Base-by-base conservation (phyloP, 1,140 invertebrate genomes). In the Campoletis sonorensis region DNA sequence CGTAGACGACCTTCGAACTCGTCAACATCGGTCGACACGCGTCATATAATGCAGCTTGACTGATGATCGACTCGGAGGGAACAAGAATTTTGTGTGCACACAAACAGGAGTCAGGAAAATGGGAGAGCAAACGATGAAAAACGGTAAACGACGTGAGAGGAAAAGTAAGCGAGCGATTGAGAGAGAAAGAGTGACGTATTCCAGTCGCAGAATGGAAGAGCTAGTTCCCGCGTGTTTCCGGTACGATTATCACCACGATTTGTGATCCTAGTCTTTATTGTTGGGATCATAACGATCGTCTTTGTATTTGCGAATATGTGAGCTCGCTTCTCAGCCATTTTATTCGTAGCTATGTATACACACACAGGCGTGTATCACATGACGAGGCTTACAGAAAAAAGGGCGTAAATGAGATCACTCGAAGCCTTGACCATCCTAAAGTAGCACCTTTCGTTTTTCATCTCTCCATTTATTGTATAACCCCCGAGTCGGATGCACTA, bases 271-370 rank as follows among this genome's bases (percentile, higher is more conserved):
- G 67, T 33, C 67, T 70, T 70, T 33, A 33, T 70, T 70, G 67
- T 33, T 33, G 67, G 67, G 26, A 75, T 73, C 40, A 75, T 54
- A 37, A 33, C 27, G 72, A 75, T 75, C 72, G 23, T 75, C 72
- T 75, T 75, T 75, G 40, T 75, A 11, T 45, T 54, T 4, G 26
- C 49, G 23, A 75, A 75, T 30, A 40, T 49, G 49, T 26, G 51
- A 51, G 72, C 45, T 49, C 72, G 72, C 1, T 75, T 75, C 67
- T 51, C 72, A 75, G 72, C 72, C 72, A 49, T 75, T n/a, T 75
- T 75, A 75, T 75, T 49, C 49, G 30, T 33, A 49, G 23, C 45
- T 26, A n/a, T 15, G 18, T 67, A 70, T 33, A 33, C 33, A 26
- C 27, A 64, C n/a, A n/a, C n/a, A n/a, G n/a, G n/a, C 7, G 8